Evolutionary conservation across 2,797 vertebrate species (phyloP).

Genomic region (Argyrosomus regius): DNA sequence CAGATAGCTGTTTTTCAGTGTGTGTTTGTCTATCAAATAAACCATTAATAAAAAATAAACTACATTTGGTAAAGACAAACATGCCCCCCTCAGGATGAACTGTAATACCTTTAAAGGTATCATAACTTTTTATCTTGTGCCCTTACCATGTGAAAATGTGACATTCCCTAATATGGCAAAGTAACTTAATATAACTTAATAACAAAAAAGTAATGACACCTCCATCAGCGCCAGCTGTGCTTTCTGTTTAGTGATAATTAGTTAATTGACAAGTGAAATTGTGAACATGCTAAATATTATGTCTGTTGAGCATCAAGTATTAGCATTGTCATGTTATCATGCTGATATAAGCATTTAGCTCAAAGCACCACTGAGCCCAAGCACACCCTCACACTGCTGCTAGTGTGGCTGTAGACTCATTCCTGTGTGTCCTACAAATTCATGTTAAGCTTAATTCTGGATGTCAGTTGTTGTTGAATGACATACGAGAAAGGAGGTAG

Average conservation of each 20-base stretch:
- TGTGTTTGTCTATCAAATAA: too few species aligned
- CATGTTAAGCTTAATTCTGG: slow-evolving; percentile 1
- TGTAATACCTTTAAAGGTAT: not conserved
- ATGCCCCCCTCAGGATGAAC: not conserved
- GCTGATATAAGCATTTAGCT: not conserved
- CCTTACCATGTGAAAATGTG: not conserved
- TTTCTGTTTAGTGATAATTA: not conserved
- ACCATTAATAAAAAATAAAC: too few species aligned
- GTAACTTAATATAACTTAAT: too few species aligned
- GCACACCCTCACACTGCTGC: not conserved
- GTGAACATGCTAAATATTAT: not conserved
- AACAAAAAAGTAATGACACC: not conserved
- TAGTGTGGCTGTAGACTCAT: not conserved
- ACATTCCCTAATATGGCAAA: not conserved
- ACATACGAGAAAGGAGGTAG: slow-evolving; percentile 5
- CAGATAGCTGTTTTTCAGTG: too few species aligned
- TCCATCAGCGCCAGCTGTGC: not conserved
- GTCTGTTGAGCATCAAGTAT: too few species aligned
- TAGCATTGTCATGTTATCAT: not conserved
- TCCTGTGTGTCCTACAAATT: not conserved
- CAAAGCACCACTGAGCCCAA: not conserved
- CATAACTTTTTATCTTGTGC: not conserved
- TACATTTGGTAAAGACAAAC: not conserved
- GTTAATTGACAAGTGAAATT: too few species aligned
- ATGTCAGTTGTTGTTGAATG: not conserved